These are phyloP conservation scores for Shargacucullia verbasci DNA, from an alignment of 2,888 invertebrate species.

Conservation along the genomic window DNA sequence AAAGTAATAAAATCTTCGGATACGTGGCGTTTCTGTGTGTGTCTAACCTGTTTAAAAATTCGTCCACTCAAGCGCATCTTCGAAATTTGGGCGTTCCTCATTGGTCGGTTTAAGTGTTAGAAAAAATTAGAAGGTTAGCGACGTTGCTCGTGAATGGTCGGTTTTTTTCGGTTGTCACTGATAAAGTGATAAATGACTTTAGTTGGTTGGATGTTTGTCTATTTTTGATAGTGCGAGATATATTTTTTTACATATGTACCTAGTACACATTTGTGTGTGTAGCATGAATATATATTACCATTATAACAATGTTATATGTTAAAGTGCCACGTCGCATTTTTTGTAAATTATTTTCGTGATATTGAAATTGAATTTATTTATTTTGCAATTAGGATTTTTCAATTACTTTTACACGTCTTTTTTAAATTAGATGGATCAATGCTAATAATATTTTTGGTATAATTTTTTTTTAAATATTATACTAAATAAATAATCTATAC, in stretches of 20 bases:
- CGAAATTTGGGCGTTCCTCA: conserved; percentile 62
- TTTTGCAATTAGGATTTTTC: no score
- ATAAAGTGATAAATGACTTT: conserved; percentile 45
- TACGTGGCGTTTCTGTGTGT: conserved; percentile 64
- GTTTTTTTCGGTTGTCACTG: conserved; percentile 35
- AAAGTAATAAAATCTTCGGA: conserved; percentile 8
- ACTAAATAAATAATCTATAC: no score
- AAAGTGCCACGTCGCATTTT: no score
- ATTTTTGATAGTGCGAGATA: conserved; percentile 31
- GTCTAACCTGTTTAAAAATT: conserved; percentile 78
- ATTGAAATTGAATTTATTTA: no score
- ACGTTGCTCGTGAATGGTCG: conserved; percentile 58
- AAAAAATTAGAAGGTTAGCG: conserved; percentile 73
- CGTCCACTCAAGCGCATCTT: conserved; percentile 81
- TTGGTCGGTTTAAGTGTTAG: conserved; percentile 72
- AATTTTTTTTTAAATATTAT: no score
- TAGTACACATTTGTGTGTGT: neutral
- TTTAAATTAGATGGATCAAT: no score
- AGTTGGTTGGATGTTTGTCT: conserved; percentile 29
- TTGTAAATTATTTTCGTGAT: no score
- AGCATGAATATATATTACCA: neutral
- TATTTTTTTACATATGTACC: conserved; percentile 3
- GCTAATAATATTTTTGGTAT: no score
- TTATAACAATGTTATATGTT: no score
- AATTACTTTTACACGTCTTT: no score